Percentiles rank a stretch among this genome's conserved stretches.
Evolutionary conservation across 2,888 invertebrate species (phyloP).

Genomic region (Timandra comae): DNA sequence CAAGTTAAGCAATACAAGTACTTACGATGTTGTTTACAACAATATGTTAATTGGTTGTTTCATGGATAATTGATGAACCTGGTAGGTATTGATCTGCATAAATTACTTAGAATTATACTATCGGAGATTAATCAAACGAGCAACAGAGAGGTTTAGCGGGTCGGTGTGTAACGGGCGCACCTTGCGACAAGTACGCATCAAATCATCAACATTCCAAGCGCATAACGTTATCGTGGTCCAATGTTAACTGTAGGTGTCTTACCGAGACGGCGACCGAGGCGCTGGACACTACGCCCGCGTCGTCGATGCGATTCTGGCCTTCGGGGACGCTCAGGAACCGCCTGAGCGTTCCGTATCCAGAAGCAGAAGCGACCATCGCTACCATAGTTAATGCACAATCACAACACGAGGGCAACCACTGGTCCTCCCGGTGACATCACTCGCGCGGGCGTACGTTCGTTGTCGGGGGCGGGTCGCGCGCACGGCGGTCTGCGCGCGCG

Average conservation of each 20-base stretch:
- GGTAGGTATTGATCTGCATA: slow-evolving; percentile 3
- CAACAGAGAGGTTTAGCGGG: slow-evolving; percentile 3
- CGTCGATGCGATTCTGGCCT: slow-evolving; percentile 46
- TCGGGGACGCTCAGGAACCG: slow-evolving; percentile 69
- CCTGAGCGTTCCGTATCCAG: slow-evolving; percentile 71
- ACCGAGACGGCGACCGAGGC: slow-evolving; percentile 71
- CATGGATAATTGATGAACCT: slow-evolving; percentile 18
- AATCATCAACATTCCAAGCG: slow-evolving; percentile 49
- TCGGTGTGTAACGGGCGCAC: slow-evolving; percentile 27
- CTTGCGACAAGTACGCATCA: slow-evolving; percentile 36
- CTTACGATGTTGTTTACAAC: slow-evolving; percentile 15
- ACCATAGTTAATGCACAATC: slow-evolving; percentile 60
- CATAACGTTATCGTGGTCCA: slow-evolving; percentile 36
- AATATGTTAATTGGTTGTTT: slow-evolving; percentile 14
- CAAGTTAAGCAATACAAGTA: slow-evolving; percentile 9
- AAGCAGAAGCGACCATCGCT: slow-evolving; percentile 71
- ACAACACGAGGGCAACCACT: slow-evolving; percentile 45
- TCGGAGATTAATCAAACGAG: neutral
- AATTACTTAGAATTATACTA: neutral
- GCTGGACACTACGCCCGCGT: slow-evolving; percentile 48
- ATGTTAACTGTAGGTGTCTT: slow-evolving; percentile 28
- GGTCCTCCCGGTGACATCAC: slow-evolving; percentile 57
- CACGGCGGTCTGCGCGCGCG: slow-evolving; percentile 41
- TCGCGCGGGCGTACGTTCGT: slow-evolving; percentile 32
- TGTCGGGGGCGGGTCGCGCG: slow-evolving; percentile 47